phyloP scores from a whole-genome alignment of 2,888 invertebrate genomes.

The Leuctra nigra region DNA sequence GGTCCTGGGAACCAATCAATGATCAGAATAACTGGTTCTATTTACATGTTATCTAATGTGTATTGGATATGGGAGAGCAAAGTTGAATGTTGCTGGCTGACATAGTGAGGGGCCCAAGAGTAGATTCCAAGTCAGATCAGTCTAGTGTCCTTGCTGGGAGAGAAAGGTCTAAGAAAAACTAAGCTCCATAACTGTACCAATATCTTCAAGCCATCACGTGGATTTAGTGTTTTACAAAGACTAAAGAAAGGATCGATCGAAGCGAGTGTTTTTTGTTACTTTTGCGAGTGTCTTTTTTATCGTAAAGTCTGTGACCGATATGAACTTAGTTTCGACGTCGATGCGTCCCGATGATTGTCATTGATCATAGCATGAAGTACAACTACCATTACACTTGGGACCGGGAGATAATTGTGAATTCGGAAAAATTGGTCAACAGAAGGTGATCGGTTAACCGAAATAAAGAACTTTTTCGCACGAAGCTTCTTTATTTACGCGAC shows the following conservation, averaged over 20 bases:
- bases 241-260: too few relatives aligned
- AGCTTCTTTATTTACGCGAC: slow-evolving; percentile 14
- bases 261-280: too few relatives aligned
- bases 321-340: too few relatives aligned
- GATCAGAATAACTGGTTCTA: slow-evolving; percentile 4
- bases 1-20: not conserved
- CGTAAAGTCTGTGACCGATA: too few relatives aligned
- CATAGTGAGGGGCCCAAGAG: not conserved
- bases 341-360: slow-evolving; percentile 24
- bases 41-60: slow-evolving; percentile 17
- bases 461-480: slow-evolving; percentile 10
- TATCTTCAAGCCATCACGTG: too few relatives aligned
- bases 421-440: slow-evolving; percentile 89
- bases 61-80: not conserved
- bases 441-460: slow-evolving; percentile 53
- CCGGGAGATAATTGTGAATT: slow-evolving; percentile 87
- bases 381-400: slow-evolving; percentile 89
- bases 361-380: slow-evolving; percentile 55
- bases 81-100: slow-evolving; percentile 9
- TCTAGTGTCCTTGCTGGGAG: slow-evolving; percentile 8
- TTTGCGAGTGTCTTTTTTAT: too few relatives aligned
- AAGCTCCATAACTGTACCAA: too few relatives aligned
- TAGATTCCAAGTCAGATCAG: not conserved
- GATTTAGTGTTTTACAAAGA: too few relatives aligned
- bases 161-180: too few relatives aligned